Evolutionary conservation across 30 jellyfish, hydroid and myxozoan species (phyloP).

Genomic region (Chrysaora quinquecirrha): DNA sequence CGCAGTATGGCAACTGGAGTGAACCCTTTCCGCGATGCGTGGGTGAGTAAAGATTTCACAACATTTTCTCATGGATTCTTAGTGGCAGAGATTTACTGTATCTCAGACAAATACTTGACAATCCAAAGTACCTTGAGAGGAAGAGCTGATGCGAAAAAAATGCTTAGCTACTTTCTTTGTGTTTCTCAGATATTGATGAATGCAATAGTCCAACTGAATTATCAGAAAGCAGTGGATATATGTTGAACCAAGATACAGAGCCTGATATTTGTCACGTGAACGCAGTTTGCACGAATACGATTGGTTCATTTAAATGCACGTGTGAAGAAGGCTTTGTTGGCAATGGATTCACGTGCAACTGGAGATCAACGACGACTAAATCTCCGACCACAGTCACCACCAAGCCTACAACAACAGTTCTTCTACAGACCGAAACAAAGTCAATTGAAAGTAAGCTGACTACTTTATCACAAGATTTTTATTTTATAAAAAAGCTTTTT

Average conservation of each 20-base stretch:
- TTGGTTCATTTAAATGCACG: constrained; percentile 87
- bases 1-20: constrained; percentile 71
- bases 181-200: constrained; percentile 89
- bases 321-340: constrained; percentile 93
- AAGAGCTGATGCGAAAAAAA: no score
- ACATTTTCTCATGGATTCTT: no score
- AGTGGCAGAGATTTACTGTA: no score
- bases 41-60: constrained; percentile 50
- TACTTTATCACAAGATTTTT: no score
- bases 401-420: constrained; percentile 12
- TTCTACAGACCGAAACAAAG: background rate
- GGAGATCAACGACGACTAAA: constrained; percentile 79
- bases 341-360: constrained; percentile 69
- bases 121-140: no score
- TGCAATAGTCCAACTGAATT: constrained; percentile 44
- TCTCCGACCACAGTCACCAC: constrained; percentile 54
- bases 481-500: no score
- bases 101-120: no score
- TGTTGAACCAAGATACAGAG: constrained; percentile 62
- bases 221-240: constrained; percentile 79
- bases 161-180: no score
- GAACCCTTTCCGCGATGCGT: constrained; percentile 68
- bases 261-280: constrained; percentile 90
- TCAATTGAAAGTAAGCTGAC: background rate
- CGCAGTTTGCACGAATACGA: constrained; percentile 88